Conservation (phyloP, 2,888 invertebrate species). For the Bedellia somnulentella region DNA sequence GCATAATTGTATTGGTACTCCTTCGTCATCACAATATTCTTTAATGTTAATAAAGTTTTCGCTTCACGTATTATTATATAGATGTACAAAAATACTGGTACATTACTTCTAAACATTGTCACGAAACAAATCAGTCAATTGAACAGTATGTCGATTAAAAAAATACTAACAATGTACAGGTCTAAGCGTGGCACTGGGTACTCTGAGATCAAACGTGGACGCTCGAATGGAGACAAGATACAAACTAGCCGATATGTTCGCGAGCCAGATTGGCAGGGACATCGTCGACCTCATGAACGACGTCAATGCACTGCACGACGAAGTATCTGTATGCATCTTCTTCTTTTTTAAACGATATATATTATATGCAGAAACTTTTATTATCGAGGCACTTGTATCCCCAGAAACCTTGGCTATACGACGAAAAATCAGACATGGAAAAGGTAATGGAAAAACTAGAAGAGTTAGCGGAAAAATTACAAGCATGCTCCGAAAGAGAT, state of each 20-base stretch:
- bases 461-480: conserved; percentile 65
- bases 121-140: no score
- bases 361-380: conserved; percentile 6
- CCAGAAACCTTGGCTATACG: conserved; percentile 75
- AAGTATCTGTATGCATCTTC: conserved; percentile 67
- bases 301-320: conserved; percentile 71
- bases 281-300: conserved; percentile 72
- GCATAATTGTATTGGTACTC: no score
- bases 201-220: conserved; percentile 70
- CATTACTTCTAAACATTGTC: no score
- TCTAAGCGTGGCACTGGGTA: conserved; percentile 64
- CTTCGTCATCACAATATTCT: no score
- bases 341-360: neutral
- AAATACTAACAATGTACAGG: conserved; percentile 25
- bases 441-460: conserved; percentile 67
- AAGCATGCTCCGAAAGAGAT: conserved; percentile 67
- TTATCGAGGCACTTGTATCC: conserved; percentile 10
- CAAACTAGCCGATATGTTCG: conserved; percentile 70
- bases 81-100: no score
- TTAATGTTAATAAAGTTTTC: no score
- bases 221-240: conserved; percentile 69
- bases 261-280: conserved; percentile 75
- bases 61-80: no score
- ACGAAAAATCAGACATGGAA: conserved; percentile 69
- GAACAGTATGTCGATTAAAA: no score